These are phyloP conservation scores for Mythimna impura DNA, from an alignment of 2,888 invertebrate genomes.

Conservation along the genomic window DNA sequence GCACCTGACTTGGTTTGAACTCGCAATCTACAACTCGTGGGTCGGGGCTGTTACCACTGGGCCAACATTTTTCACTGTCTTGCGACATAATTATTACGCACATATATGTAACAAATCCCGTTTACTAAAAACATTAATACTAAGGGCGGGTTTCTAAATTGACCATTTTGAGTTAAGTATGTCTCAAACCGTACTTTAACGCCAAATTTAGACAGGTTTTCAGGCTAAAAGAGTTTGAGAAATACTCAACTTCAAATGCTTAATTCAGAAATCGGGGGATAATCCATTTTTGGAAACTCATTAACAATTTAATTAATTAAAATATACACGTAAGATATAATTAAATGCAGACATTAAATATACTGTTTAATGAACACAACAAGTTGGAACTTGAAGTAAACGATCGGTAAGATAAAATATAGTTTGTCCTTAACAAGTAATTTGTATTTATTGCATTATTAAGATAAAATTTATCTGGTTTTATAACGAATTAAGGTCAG, in stretches of 20 bases:
- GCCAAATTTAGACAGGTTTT: too few species aligned
- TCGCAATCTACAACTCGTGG: too few species aligned
- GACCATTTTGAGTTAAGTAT: too few species aligned
- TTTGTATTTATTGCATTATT: conserved; percentile 62
- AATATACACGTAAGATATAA: conserved; percentile 37
- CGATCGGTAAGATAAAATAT: conserved; percentile 25
- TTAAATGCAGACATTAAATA: conserved; percentile 46
- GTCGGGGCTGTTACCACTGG: too few species aligned
- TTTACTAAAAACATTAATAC: conserved; percentile 20
- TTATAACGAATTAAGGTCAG: conserved; percentile 27
- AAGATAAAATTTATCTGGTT: conserved; percentile 56
- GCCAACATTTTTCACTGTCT: too few species aligned
- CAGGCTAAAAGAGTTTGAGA: too few species aligned
- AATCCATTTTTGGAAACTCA: conserved; percentile 30
- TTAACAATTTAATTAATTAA: conserved; percentile 54
- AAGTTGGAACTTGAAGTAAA: conserved; percentile 32
- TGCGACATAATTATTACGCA: neutral
- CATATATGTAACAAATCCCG: neutral
- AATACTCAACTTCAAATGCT: too few species aligned
- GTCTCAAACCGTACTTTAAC: too few species aligned
- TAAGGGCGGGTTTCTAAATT: too few species aligned
- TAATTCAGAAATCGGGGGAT: too few species aligned
- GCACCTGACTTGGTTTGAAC: too few species aligned
- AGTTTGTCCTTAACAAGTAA: conserved; percentile 42
- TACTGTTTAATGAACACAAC: conserved; percentile 33